Base-by-base conservation (phyloP, 2,888 invertebrate species). In the Andricus curvator region DNA sequence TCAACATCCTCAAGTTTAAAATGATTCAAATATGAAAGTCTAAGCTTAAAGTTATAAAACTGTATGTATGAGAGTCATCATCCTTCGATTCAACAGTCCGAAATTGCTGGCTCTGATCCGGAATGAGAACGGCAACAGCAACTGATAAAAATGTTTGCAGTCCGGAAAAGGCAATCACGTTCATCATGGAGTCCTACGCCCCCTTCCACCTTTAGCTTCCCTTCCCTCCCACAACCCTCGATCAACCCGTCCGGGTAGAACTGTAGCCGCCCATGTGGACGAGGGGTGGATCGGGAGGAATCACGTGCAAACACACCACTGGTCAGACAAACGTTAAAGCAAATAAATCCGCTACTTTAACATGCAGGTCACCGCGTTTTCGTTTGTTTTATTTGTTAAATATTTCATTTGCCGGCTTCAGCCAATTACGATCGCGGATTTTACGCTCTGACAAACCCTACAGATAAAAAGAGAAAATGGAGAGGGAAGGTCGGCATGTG, bases 331-430 rank as follows among this genome's bases (percentile, higher is more conserved):
- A 88, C 86, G 87, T 84, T 85, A 87, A 85, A 90, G 91, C 90
- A 91, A 92, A 91, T 90, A 90, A 91, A 90, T 90, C 90, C 90
- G 88, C 91, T 90, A 89, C 91, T 92, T 92, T 91, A 90, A 89
- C 92, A 92, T 92, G 92, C 92, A 91, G 92, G 91, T 92, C 92
- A 91, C 90, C 91, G 87, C 87, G 88, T 86, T 89, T 89, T 87
- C 91, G 92, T 92, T 92, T 92, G 92, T 92, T 92, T 92, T 92
- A 92, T 92, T 92, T 91, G 91, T 92, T 91, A 91, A 91, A 92
- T 92, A 92, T 92, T 92, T 92, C 90, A 91, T 91, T 92, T 91
- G 89, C 90, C 88, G 90, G 90, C 89, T 88, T 89, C 86, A 87
- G 91, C 91, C 90, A 90, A 90, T 90, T 90, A 90, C 90, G 88